Evolutionary conservation across 2,113 vertebrate species (phyloP).

Genomic region (Odocoileus virginianus): DNA sequence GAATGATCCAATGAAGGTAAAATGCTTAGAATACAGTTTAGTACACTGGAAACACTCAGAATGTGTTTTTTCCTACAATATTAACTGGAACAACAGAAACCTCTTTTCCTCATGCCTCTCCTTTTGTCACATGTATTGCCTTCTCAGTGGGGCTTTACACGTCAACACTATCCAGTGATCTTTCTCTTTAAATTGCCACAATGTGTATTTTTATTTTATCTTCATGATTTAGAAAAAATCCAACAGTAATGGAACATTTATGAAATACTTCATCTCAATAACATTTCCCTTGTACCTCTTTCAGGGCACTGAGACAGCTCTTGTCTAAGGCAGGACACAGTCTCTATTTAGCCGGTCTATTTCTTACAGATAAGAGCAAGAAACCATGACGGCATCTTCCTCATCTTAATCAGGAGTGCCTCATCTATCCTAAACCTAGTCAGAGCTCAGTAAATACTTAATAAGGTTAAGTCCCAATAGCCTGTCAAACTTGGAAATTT

Average conservation of each 20-base stretch:
- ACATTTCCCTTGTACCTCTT: not conserved
- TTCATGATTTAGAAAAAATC: not conserved
- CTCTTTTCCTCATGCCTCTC: not conserved
- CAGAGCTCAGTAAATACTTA: not conserved
- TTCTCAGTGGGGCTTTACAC: not conserved
- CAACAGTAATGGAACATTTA: not conserved
- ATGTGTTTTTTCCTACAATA: not conserved
- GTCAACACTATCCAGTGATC: not conserved
- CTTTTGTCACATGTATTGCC: accelerated
- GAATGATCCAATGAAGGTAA: not conserved
- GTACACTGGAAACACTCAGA: not conserved
- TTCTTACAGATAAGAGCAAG: not conserved
- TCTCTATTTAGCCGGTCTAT: not conserved
- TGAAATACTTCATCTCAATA: not conserved
- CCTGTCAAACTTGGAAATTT: not conserved
- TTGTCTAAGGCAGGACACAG: not conserved
- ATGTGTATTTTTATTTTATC: not conserved
- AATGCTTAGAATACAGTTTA: not conserved
- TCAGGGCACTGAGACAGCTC: not conserved
- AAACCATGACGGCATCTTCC: not conserved
- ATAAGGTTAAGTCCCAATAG: not conserved
- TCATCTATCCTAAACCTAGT: not conserved
- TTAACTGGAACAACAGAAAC: not conserved
- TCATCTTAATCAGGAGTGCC: not conserved
- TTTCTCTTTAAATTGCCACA: not conserved